A percentile compares a stretch with the other conserved stretches of the same genome.
phyloP scores from a whole-genome alignment of 2,797 vertebrate genomes.

The Pelochelys cantorii region DNA sequence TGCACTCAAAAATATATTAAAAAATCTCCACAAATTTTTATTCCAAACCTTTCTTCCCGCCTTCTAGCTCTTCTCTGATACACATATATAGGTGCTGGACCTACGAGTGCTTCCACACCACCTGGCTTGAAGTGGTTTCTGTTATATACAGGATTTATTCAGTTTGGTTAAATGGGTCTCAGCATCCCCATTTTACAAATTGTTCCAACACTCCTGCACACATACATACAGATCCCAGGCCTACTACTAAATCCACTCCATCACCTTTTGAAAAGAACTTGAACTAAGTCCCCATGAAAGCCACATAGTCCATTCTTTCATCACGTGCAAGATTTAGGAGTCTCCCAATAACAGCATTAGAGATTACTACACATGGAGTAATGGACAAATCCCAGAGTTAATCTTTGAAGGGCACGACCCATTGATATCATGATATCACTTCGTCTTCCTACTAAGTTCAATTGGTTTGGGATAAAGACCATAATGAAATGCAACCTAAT shows the following conservation, averaged over 20 bases:
- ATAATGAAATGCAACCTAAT: conserved; percentile 14
- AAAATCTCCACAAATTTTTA: not conserved
- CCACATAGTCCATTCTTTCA: not conserved
- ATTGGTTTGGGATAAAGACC: not conserved
- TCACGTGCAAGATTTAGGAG: not conserved
- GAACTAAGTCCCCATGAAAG: accelerated
- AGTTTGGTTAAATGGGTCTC: too few relatives aligned
- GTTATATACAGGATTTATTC: too few relatives aligned
- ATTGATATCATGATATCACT: not conserved
- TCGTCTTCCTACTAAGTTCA: not conserved
- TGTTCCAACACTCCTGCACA: not conserved
- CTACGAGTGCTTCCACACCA: too few relatives aligned
- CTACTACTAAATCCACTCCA: not conserved
- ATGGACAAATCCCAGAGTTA: conserved; percentile 20
- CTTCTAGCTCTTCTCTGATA: not conserved
- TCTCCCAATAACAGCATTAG: not conserved
- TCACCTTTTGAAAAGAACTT: not conserved
- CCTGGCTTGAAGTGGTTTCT: too few relatives aligned
- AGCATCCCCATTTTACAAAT: too few relatives aligned
- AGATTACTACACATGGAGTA: not conserved
- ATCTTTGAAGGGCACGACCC: not conserved
- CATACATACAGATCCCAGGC: not conserved
- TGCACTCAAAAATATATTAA: not conserved
- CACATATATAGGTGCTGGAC: not conserved
- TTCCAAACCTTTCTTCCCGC: not conserved